Base-by-base conservation (phyloP, 2,888 invertebrate genomes). In the Amblyjoppa proteus region DNA sequence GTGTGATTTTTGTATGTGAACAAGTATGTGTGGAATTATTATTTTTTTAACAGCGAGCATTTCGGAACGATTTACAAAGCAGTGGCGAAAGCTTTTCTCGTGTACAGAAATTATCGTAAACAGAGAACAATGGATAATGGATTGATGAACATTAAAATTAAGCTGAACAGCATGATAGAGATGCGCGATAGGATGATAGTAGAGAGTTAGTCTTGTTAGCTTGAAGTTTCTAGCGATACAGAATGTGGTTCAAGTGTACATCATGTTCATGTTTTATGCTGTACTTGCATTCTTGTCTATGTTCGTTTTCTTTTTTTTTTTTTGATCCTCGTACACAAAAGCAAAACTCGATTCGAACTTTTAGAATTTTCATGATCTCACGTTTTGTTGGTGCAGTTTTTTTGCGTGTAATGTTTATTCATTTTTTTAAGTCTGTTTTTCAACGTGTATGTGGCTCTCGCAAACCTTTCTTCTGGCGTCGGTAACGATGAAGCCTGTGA, bases 391-490 rank as follows among this genome's bases (percentile, higher is more conserved):
- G 69, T 71, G 70, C 61, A 49, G 31, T 34, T 70, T 64, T 64
- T 80, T 78, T n/a, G 69, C 61, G 61, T 66, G 69, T 69, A 58
- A 79, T 38, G 38, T 53, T 64, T 56, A 51, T 49, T 58, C 25
- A 49, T 68, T 56, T 64, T 53, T 49, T 25, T 69, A 51, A 51
- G 20, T 68, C 51, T 34, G 25, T 71, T 73, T 81, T 71, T 83
- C 76, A 86, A 87, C 84, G 87, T 76, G 84, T 86, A 86, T 87
- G 80, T 87, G 86, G 84, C 82, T 87, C 84, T 86, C 87, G 87
- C 88, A 88, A 94, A 97, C 97, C 97, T 96, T 97, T 97, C 94
- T 97, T 97, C 94, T 97, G 97, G 87, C 97, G 94, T 91, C 97
- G 95, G 85, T 96, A 96, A 86, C 97, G 95, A 91, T 97, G 96